Conservation (phyloP, 2,888 invertebrate genomes). For the Cerastis leucographa region DNA sequence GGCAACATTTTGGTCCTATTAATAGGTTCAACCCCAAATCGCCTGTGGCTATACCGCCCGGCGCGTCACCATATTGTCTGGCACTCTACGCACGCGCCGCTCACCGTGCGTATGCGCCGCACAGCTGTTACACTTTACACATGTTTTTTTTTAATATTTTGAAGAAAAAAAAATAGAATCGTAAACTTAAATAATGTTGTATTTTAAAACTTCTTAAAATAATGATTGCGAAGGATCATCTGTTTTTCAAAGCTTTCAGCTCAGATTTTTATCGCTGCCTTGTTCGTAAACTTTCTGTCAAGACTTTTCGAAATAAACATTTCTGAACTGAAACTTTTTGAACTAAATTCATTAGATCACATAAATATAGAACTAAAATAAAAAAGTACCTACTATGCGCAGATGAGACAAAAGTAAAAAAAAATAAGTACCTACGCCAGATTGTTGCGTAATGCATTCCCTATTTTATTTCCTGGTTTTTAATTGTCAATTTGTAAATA, state of each 20-base stretch:
- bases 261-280: not conserved
- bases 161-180: not conserved
- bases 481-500: no score
- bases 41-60: slow-evolving; percentile 66
- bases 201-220: not conserved
- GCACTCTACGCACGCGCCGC: slow-evolving; percentile 64
- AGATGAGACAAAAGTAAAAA: not conserved
- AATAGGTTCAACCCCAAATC: slow-evolving; percentile 36
- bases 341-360: no score
- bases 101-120: slow-evolving; percentile 48
- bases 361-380: not conserved
- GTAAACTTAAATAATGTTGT: not conserved
- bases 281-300: not conserved
- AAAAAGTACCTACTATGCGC: not conserved
- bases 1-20: slow-evolving; percentile 18
- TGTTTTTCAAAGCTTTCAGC: not conserved
- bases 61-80: slow-evolving; percentile 73
- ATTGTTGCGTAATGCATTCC: not conserved
- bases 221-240: not conserved
- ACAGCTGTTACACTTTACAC: slow-evolving; percentile 51
- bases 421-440: not conserved
- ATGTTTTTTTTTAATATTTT: slow-evolving; percentile 4
- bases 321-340: no score
- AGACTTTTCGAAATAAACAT: not conserved
- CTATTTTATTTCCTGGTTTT: no score